Base-by-base conservation (phyloP, 92 coral and sea anemone species). In the Bergia puertoricense region DNA sequence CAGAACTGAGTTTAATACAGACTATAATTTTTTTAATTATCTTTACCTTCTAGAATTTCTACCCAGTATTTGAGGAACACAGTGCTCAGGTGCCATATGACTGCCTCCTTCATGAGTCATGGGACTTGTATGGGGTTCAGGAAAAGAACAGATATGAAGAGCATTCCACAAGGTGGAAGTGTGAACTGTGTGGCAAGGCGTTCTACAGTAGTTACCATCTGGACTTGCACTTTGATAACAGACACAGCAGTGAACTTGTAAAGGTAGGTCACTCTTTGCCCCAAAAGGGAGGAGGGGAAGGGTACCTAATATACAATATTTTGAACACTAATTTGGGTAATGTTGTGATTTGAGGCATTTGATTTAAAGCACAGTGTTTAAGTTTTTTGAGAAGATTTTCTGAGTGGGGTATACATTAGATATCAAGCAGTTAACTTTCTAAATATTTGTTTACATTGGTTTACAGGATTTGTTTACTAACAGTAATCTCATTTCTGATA, bases 101-200 rank as follows among this genome's bases (percentile, higher is more conserved):
- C 22, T 96, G 99, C 38, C 94, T 93, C 46, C 77, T 96, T n/a
- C 94, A 89, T 46, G 85, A 86, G 39, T 83, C 89, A 76, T 92
- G 88, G 59, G 99, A 96, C 86, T 81, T 96, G 79, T 96, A 91
- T 54, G 76, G 89, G 11, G 46, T 89, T 23, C 98, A 97, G 88
- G 99, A 95, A 77, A 85, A 82, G 75, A 89, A 88, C 83, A 94
- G 94, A 81, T 81, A 77, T 67, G 95, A 94, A 62, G 98, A 97
- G 73, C 92, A 97, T 81, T 80, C 88, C 11, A 77, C 99, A 48
- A 94, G 89, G 82, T 97, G 99, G 99, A 91, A 74, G 18, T 97
- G 99, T 81, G 90, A 92, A 76, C 86, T 90, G 54, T 97, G 99
- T 42, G 99, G 99, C 73, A 97, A 97, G 88, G 90, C 98, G 41